These are phyloP conservation scores for Gobiocypris rarus DNA, from an alignment of 2,113 vertebrate species.

Conservation along the genomic window DNA sequence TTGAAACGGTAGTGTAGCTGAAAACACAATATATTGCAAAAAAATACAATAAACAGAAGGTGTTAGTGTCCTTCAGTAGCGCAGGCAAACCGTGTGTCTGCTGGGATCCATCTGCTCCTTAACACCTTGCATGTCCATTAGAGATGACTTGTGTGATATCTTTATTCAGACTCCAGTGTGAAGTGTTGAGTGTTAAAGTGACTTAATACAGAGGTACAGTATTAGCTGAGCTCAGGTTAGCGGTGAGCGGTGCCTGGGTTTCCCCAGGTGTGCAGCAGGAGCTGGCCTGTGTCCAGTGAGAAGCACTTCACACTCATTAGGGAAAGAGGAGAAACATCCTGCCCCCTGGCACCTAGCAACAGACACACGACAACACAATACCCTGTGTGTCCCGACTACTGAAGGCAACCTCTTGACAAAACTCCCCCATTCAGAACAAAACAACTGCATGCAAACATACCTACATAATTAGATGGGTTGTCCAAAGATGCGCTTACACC, in stretches of 20 bases:
- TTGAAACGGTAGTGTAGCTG: not conserved
- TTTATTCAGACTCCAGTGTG: slow-evolving; percentile 64
- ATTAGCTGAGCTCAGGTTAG: slow-evolving; percentile 22
- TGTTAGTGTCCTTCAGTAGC: slow-evolving; percentile 67
- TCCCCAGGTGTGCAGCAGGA: slow-evolving; percentile 69
- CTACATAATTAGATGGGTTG: slow-evolving; percentile 12
- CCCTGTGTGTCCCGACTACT: slow-evolving; percentile 77
- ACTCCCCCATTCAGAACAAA: slow-evolving; percentile 53
- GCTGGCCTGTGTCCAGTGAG: slow-evolving; percentile 68
- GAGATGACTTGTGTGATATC: slow-evolving; percentile 60
- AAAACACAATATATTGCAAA: not conserved
- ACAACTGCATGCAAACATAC: slow-evolving; percentile 58
- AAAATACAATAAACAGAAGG: slow-evolving; percentile 71
- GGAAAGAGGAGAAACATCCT: slow-evolving; percentile 67
- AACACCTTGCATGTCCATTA: slow-evolving; percentile 70
- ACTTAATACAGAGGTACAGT: slow-evolving; percentile 13
- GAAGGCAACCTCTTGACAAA: slow-evolving; percentile 52
- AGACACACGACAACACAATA: slow-evolving; percentile 71
- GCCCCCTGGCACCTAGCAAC: slow-evolving; percentile 69
- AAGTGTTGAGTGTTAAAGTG: not conserved
- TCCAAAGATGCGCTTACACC: not conserved
- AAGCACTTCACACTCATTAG: slow-evolving; percentile 72
- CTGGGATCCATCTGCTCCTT: slow-evolving; percentile 61
- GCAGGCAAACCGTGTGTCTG: slow-evolving; percentile 67
- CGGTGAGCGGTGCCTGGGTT: slow-evolving; percentile 16